phyloP scores from a whole-genome alignment of 2,797 vertebrate genomes.

The Dryobates pubescens region DNA sequence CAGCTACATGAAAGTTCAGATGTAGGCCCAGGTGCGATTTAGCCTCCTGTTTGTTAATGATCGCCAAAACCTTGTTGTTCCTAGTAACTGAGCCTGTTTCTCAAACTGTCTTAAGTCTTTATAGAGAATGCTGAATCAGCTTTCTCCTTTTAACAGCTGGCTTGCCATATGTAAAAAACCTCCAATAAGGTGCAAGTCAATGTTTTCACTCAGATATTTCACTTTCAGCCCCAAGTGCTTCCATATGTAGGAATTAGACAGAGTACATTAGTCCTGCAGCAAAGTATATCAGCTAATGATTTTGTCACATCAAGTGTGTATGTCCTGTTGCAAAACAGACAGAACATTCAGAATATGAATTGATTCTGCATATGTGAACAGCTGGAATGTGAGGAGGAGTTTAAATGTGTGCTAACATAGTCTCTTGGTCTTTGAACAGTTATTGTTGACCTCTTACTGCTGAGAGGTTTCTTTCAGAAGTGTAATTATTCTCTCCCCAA shows the following conservation, averaged over 20 bases:
- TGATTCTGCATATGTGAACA: not conserved
- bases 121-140: not conserved
- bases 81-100: not conserved
- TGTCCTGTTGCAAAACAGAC: not conserved
- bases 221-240: not conserved
- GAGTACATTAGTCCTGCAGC: not conserved
- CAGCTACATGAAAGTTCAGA: not conserved
- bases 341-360: not conserved
- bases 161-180: not conserved
- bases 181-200: not conserved
- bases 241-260: not conserved
- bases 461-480: not conserved
- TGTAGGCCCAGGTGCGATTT: not conserved
- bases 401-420: not conserved
- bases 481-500: not conserved
- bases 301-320: not conserved
- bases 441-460: not conserved
- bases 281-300: not conserved
- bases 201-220: constrained; percentile 10
- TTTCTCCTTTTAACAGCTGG: not conserved
- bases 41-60: not conserved
- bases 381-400: not conserved
- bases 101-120: not conserved
- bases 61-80: not conserved
- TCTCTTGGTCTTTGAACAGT: not conserved